Percentiles rank a stretch among this genome's conserved stretches.
These are phyloP conservation scores for Gobiocypris rarus DNA, from an alignment of 2,113 vertebrate genomes.

Conservation along the genomic window DNA sequence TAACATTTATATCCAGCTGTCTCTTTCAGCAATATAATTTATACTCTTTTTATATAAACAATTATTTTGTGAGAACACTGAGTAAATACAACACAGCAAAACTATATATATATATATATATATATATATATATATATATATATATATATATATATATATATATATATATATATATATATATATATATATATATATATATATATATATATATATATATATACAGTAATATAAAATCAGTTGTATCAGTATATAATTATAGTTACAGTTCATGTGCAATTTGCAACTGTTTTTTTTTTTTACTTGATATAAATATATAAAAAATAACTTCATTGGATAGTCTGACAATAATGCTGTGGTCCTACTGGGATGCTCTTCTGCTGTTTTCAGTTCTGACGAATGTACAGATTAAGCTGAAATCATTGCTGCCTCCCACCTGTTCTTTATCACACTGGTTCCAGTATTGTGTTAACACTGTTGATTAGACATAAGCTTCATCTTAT, in stretches of 20 bases:
- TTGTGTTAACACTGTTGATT: constrained; percentile 28
- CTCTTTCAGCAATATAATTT: background rate
- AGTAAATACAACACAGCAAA: background rate
- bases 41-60: background rate
- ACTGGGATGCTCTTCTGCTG: background rate
- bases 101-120: too few relatives aligned
- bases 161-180: too few relatives aligned
- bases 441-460: constrained; percentile 2
- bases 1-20: background rate
- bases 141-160: too few relatives aligned
- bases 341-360: background rate
- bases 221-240: too few relatives aligned
- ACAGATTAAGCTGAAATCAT: background rate
- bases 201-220: too few relatives aligned
- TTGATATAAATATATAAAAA: too few relatives aligned
- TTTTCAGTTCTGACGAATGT: background rate
- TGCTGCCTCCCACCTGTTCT: background rate
- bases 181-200: too few relatives aligned
- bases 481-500: constrained; percentile 29
- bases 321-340: too few relatives aligned
- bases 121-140: too few relatives aligned
- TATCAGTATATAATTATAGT: too few relatives aligned
- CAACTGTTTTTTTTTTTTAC: too few relatives aligned
- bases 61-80: background rate
- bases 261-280: too few relatives aligned